Conservation (phyloP, 1,140 invertebrate genomes). For the Brevipalpus yothersi region DNA sequence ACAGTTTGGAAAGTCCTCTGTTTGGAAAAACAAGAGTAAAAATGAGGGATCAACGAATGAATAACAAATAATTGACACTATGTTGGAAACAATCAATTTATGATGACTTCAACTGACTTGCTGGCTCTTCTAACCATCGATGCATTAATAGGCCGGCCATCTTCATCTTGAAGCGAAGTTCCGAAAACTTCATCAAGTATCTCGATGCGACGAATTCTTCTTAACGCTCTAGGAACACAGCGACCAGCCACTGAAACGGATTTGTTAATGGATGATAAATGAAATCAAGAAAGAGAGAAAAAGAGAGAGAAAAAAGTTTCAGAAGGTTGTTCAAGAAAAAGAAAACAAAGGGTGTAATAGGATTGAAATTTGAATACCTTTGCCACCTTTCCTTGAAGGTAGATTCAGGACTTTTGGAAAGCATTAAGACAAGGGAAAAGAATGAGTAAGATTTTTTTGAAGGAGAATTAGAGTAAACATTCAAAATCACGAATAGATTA, state of each 20-base stretch:
- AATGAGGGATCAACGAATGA: neutral
- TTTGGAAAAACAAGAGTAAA: neutral
- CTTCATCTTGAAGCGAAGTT: slow-evolving; percentile 9
- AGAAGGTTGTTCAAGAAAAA: too few species aligned
- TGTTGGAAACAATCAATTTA: slow-evolving; percentile 10
- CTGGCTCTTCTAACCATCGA: neutral
- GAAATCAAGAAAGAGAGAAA: slow-evolving; percentile 2
- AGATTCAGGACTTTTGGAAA: neutral
- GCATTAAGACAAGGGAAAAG: neutral
- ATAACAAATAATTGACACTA: neutral
- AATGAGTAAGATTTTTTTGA: neutral
- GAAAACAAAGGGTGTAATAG: neutral
- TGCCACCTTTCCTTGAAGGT: neutral
- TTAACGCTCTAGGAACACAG: slow-evolving; percentile 24
- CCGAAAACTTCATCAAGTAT: neutral
- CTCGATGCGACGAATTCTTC: neutral
- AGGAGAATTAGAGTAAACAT: neutral
- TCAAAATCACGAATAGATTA: neutral
- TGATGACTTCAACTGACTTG: slow-evolving; percentile 5
- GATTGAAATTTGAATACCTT: neutral
- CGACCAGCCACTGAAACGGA: slow-evolving; percentile 24
- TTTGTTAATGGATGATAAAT: neutral
- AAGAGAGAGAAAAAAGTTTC: neutral
- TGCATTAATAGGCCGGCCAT: slow-evolving; percentile 6
- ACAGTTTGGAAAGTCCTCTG: neutral